Base-by-base conservation (phyloP, 2,113 vertebrate genomes). In the Orycteropus afer region DNA sequence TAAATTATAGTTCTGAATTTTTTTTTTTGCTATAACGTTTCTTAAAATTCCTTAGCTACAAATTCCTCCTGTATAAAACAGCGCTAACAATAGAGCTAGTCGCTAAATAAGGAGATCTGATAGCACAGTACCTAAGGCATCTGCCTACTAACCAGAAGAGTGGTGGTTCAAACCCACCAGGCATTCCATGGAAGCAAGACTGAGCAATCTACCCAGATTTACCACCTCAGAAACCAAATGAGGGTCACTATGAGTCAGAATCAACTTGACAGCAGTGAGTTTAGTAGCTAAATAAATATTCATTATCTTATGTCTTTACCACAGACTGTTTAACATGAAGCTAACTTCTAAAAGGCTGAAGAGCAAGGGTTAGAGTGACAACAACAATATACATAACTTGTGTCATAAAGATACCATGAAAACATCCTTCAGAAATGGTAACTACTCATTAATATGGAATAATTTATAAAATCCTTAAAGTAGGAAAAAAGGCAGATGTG, bases 1-100 rank as follows among this genome's bases (percentile, higher is more conserved):
- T 59, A 84, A 78, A 77, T 47, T 90, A n/a, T 67, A 53, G 69
- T 84, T 81, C 63, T 82, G 51, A 65, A 78, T 29, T 61, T 92
- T 51, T 57, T 29, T 55, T 92, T 51, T 87, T 59, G 14, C 22
- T 42, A 13, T n/a, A n/a, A 83, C 71, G 15, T 92, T 83, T 84
- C n/a, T 40, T 76, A 79, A 83, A 69, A 20, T 47, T 86, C 23
- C n/a, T 82, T 69, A 51, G 32, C 18, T 69, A 74, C 27, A 45
- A 42, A 79, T 92, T 65, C 8, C n/a, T 86, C 29, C 59, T 1
- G 0, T 40, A 53, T 27, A 57, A 90, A 59, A 57, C 12, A 57
- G 9, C 2, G 61, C 18, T 84, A 45, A 69, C 22, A 77, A 65
- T 42, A 55, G 76, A 83, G 61, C 14, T 57, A 42, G 71, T 15